phyloP scores from a whole-genome alignment of 2,113 vertebrate genomes.

The Peromyscus leucopus region DNA sequence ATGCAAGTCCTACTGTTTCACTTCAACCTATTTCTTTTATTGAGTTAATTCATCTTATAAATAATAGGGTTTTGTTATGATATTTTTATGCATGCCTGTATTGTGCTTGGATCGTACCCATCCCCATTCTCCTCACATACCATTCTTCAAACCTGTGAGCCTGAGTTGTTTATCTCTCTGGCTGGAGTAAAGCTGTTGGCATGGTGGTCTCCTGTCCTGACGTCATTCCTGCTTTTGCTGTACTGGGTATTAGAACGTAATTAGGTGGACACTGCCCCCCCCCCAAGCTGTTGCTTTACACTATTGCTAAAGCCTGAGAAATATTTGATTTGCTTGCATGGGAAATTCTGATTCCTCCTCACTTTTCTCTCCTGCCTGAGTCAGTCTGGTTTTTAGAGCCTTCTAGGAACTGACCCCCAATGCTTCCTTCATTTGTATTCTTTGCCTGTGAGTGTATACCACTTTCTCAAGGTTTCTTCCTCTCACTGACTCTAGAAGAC shows the following conservation, averaged over 20 bases:
- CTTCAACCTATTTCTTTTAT: neutral
- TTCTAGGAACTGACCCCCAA: neutral
- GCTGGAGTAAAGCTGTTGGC: neutral
- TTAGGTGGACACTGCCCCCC: neutral
- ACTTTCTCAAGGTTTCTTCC: neutral
- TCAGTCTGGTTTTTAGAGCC: neutral
- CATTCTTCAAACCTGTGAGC: neutral
- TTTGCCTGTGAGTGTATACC: neutral
- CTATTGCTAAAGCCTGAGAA: constrained; percentile 32
- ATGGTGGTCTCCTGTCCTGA: neutral
- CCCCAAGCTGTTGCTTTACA: neutral
- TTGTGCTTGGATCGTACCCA: neutral
- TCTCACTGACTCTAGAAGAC: neutral
- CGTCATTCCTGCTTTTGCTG: neutral
- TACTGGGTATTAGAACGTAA: neutral
- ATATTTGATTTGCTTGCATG: neutral
- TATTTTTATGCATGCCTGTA: neutral
- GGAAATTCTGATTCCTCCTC: constrained; percentile 7
- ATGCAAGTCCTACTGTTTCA: neutral
- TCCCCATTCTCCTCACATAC: neutral
- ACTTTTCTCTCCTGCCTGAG: neutral
- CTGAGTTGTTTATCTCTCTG: neutral
- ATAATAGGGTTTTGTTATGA: neutral
- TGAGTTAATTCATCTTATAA: neutral
- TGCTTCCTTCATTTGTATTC: neutral